phyloP scores from a whole-genome alignment of 2,888 invertebrate species.

The Actias luna region DNA sequence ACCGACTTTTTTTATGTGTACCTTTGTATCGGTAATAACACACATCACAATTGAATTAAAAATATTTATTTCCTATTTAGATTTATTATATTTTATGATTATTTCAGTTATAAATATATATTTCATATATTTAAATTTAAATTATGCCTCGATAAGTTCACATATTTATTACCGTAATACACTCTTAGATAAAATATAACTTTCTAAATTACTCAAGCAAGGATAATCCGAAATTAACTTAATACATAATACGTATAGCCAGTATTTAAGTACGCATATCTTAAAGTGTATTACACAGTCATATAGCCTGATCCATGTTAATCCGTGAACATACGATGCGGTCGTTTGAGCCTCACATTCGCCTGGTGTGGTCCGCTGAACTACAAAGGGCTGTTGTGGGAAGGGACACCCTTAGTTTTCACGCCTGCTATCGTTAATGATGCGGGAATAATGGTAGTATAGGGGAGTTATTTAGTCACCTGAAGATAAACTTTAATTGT shows the following conservation, averaged over 20 bases:
- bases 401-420: constrained; percentile 26
- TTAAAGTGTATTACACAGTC: constrained; percentile 17
- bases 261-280: constrained; percentile 15
- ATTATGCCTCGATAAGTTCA: not conserved
- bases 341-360: constrained; percentile 23
- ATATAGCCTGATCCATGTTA: constrained; percentile 27
- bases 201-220: not conserved
- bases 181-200: not conserved
- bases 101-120: not conserved
- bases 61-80: too few relatives aligned
- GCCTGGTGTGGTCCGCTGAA: constrained; percentile 41
- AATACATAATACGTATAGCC: constrained; percentile 11
- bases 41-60: too few relatives aligned
- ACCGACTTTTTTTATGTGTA: too few relatives aligned
- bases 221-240: constrained; percentile 4
- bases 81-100: too few relatives aligned
- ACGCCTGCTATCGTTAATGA: constrained; percentile 33
- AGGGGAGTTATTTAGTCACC: constrained; percentile 3
- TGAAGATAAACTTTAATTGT: constrained; percentile 2
- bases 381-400: constrained; percentile 16
- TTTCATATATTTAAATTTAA: not conserved
- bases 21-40: too few relatives aligned
- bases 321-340: constrained; percentile 36
- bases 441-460: constrained; percentile 29
- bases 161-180: not conserved